Conservation (phyloP, 1,140 invertebrate genomes). For the Cydia fagiglandana region DNA sequence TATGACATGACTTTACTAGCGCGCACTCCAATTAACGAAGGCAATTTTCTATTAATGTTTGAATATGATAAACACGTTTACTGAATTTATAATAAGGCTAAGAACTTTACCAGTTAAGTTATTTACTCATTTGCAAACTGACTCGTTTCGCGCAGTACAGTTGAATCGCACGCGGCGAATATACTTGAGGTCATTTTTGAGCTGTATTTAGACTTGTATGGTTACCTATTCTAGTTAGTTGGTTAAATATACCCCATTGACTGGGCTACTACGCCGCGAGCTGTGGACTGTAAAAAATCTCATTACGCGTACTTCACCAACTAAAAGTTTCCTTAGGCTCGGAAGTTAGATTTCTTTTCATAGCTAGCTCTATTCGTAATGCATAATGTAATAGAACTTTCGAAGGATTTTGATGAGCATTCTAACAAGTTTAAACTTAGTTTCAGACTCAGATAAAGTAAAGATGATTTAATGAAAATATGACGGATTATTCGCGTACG, state of each 20-base stretch:
- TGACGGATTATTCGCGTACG: too few species aligned
- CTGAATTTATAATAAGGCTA: too few species aligned
- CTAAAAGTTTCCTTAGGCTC: slow-evolving; percentile 8
- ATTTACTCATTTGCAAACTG: too few species aligned
- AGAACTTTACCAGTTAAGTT: too few species aligned
- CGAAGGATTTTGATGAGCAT: neutral
- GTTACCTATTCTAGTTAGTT: neutral
- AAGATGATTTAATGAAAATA: neutral
- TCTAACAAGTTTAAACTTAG: neutral
- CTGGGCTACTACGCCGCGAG: neutral
- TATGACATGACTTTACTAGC: neutral
- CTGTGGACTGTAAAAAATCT: slow-evolving; percentile 16
- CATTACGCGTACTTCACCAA: slow-evolving; percentile 14
- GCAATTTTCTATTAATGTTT: neutral
- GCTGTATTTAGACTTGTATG: neutral
- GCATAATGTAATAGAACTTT: slow-evolving; percentile 28
- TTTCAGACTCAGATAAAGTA: neutral
- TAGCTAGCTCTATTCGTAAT: slow-evolving; percentile 10
- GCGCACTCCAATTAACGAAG: neutral
- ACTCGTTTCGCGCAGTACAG: too few species aligned
- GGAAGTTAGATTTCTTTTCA: neutral
- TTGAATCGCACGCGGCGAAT: too few species aligned
- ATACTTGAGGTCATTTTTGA: too few species aligned
- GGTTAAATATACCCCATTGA: neutral
- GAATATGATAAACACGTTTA: too few species aligned